Conservation (phyloP, 2,888 invertebrate species). For the Tolmerus cingulatus region DNA sequence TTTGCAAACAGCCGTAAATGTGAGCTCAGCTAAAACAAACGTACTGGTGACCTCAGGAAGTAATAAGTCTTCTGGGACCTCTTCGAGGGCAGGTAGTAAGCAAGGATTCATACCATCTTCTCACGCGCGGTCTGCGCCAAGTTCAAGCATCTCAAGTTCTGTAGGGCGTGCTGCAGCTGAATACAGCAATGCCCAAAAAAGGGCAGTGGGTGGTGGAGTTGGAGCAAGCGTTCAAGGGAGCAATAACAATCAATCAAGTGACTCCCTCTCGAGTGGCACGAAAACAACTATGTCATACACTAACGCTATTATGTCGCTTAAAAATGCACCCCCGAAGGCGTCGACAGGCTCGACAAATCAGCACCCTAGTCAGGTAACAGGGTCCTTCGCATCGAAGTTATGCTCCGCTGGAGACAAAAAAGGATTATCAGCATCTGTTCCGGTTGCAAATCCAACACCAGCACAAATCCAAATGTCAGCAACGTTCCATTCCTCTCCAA, state of each 20-base stretch:
- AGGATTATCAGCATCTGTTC: background rate
- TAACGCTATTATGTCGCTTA: slow-evolving; percentile 67
- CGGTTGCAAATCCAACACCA: background rate
- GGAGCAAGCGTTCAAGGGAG: slow-evolving; percentile 21
- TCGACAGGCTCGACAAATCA: slow-evolving; percentile 52
- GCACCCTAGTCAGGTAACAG: slow-evolving; percentile 50
- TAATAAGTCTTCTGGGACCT: background rate
- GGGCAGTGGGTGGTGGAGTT: slow-evolving; percentile 32
- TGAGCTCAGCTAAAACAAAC: background rate
- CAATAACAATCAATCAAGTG: slow-evolving; percentile 46
- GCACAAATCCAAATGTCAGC: slow-evolving; percentile 48
- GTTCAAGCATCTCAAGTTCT: background rate
- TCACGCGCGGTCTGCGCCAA: background rate
- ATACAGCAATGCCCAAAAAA: slow-evolving; percentile 44
- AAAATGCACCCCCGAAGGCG: slow-evolving; percentile 57
- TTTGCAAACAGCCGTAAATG: slow-evolving; percentile 4
- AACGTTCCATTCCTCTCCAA: slow-evolving; percentile 50
- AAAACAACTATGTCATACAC: slow-evolving; percentile 69
- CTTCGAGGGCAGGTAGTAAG: slow-evolving; percentile 41
- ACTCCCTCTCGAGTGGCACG: slow-evolving; percentile 56
- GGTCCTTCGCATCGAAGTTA: slow-evolving; percentile 64
- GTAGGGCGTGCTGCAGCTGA: background rate
- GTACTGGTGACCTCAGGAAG: background rate
- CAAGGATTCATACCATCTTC: slow-evolving; percentile 37
- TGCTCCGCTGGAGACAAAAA: slow-evolving; percentile 57